phyloP scores from a whole-genome alignment of 2,797 vertebrate genomes.

The Borostomias antarcticus region DNA sequence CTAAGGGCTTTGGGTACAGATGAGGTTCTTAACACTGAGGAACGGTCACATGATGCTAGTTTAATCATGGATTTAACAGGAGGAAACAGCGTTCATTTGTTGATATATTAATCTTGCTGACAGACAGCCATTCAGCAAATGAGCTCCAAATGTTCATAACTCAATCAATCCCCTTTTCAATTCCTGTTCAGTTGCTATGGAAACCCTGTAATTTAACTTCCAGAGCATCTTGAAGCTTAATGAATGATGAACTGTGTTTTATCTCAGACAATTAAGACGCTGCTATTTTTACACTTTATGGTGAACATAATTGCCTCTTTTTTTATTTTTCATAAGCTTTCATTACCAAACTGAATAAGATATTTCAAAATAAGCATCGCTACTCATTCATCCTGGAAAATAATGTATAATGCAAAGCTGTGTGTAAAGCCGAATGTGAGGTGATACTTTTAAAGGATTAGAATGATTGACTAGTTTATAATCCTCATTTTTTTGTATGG shows the following conservation, averaged over 20 bases:
- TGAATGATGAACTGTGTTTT: constrained; percentile 58
- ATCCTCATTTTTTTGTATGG: constrained; percentile 51
- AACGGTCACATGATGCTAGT: not conserved
- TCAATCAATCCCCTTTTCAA: constrained; percentile 41
- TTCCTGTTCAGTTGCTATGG: constrained; percentile 71
- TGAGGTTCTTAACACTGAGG: not conserved
- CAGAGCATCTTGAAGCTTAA: constrained; percentile 56
- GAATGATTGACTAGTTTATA: constrained; percentile 62
- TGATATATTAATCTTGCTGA: constrained; percentile 5
- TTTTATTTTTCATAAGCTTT: constrained; percentile 33
- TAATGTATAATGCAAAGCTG: constrained; percentile 27
- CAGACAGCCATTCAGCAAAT: constrained; percentile 15
- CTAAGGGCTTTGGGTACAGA: constrained; percentile 2
- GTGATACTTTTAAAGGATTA: constrained; percentile 53
- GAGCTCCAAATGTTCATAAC: constrained; percentile 44
- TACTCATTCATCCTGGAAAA: constrained; percentile 41
- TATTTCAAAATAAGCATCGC: constrained; percentile 18
- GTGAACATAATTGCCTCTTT: constrained; percentile 52
- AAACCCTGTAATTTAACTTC: constrained; percentile 63
- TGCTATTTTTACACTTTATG: constrained; percentile 29
- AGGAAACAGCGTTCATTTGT: constrained; percentile 1
- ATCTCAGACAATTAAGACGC: constrained; percentile 52
- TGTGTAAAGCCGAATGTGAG: constrained; percentile 31
- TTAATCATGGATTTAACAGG: constrained; percentile 9
- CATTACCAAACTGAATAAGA: constrained; percentile 39